phyloP scores from a whole-genome alignment of 2,888 invertebrate genomes.

The Pollenia amentaria region DNA sequence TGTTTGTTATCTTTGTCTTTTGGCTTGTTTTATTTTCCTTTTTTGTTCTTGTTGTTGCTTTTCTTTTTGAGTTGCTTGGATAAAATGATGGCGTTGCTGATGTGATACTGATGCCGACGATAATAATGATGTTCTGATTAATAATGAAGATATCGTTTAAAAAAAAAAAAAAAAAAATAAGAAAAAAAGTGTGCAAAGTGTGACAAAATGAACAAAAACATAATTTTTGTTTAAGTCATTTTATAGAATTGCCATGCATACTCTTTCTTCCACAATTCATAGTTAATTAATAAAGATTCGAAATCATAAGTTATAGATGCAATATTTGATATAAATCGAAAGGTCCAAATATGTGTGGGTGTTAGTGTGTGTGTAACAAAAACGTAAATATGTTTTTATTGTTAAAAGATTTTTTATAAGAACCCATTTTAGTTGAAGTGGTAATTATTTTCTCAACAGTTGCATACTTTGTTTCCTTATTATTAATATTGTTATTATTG shows the following conservation, averaged over 20 bases:
- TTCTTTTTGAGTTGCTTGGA: conserved; percentile 6
- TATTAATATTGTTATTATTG: conserved; percentile 15
- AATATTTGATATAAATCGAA: neutral
- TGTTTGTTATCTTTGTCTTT: conserved; percentile 27
- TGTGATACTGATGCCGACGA: conserved; percentile 3
- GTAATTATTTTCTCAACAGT: neutral
- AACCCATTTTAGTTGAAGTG: conserved; percentile 17
- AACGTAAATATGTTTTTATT: neutral
- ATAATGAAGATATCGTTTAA: conserved; percentile 63
- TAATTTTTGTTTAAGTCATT: conserved; percentile 56
- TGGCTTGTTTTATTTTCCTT: neutral
- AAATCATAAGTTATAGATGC: neutral
- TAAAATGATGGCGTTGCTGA: conserved; percentile 36
- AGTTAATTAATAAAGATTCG: conserved; percentile 4
- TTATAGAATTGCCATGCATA: conserved; percentile 36
- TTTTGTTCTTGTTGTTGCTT: neutral
- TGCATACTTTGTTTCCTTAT: neutral
- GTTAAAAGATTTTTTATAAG: neutral
- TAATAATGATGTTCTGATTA: conserved; percentile 52
- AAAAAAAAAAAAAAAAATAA: conserved; percentile 8
- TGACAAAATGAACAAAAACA: conserved; percentile 20
- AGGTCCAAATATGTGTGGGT: neutral
- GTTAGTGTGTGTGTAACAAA: neutral
- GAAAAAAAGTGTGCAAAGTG: conserved; percentile 18
- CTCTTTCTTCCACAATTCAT: neutral